phyloP scores from a whole-genome alignment of 2,888 invertebrate species.

The Limnephilus auricula region DNA sequence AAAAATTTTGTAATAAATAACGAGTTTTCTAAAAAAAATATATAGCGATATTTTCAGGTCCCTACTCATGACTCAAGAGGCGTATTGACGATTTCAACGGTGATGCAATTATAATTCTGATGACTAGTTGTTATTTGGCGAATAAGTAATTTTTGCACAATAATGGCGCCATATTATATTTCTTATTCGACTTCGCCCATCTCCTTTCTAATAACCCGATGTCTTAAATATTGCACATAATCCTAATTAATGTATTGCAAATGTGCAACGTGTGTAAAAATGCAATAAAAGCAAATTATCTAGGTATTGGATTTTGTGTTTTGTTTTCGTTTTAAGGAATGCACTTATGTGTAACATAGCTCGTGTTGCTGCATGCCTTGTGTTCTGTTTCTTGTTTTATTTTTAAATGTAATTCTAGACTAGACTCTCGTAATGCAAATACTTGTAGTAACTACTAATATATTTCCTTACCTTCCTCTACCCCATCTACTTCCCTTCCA shows the following conservation, averaged over 20 bases:
- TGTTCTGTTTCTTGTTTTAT: neutral
- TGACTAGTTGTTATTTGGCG: neutral
- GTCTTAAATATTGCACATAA: neutral
- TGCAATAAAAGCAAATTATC: neutral
- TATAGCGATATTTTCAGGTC: no score
- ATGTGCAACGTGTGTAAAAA: neutral
- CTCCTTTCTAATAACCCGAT: neutral
- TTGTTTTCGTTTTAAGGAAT: neutral
- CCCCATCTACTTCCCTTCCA: no score
- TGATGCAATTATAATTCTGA: neutral
- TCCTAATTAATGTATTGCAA: neutral
- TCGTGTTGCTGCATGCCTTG: neutral
- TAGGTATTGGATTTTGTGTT: neutral
- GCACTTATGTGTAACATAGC: neutral
- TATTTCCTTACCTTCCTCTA: no score
- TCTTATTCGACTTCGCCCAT: neutral
- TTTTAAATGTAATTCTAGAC: no score
- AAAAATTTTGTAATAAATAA: no score
- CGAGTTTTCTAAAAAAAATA: no score
- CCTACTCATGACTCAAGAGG: neutral
- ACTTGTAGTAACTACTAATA: no score
- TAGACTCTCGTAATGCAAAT: no score
- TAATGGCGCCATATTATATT: slow-evolving; percentile 14
- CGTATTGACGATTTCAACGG: neutral
- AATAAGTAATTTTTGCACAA: neutral